Percentiles rank a stretch among this genome's conserved stretches.
Evolutionary conservation across 2,797 vertebrate genomes (phyloP).

Genomic region (Myoxocephalus aenaeus): DNA sequence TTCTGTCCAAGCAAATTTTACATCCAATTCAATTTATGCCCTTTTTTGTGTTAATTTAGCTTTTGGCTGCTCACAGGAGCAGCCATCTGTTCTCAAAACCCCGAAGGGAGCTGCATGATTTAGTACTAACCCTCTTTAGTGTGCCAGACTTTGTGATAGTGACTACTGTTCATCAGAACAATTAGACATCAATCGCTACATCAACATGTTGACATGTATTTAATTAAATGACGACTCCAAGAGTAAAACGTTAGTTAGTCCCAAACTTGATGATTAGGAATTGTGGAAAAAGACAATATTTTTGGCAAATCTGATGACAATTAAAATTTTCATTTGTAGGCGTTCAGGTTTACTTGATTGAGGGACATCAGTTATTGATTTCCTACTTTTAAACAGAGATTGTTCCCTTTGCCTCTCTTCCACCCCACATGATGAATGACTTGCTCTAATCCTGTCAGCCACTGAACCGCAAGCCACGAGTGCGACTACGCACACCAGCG

Average conservation of each 20-base stretch:
- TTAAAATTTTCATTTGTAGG: background rate
- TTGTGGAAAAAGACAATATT: too few species aligned
- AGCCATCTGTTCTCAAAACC: constrained; percentile 66
- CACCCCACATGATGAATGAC: constrained; percentile 63
- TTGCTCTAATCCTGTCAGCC: constrained; percentile 62
- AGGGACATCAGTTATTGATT: constrained; percentile 18
- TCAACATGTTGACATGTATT: constrained; percentile 4
- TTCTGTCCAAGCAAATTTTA: constrained; percentile 38
- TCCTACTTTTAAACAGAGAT: constrained; percentile 25
- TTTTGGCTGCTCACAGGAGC: constrained; percentile 33
- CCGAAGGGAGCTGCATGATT: constrained; percentile 51
- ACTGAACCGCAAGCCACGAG: constrained; percentile 6
- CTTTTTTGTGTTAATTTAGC: constrained; percentile 24
- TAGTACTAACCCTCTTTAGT: constrained; percentile 34
- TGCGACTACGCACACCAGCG: background rate
- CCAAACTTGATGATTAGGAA: background rate
- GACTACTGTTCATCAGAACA: constrained; percentile 12
- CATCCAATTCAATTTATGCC: constrained; percentile 42
- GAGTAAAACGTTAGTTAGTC: background rate
- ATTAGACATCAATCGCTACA: background rate
- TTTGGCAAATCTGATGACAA: background rate
- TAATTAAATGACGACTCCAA: background rate
- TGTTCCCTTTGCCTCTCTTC: constrained; percentile 28
- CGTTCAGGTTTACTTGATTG: constrained; percentile 6
- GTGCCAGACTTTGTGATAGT: constrained; percentile 35